Conservation (phyloP, 1,140 invertebrate species). For the Ganaspis sp. region DNA sequence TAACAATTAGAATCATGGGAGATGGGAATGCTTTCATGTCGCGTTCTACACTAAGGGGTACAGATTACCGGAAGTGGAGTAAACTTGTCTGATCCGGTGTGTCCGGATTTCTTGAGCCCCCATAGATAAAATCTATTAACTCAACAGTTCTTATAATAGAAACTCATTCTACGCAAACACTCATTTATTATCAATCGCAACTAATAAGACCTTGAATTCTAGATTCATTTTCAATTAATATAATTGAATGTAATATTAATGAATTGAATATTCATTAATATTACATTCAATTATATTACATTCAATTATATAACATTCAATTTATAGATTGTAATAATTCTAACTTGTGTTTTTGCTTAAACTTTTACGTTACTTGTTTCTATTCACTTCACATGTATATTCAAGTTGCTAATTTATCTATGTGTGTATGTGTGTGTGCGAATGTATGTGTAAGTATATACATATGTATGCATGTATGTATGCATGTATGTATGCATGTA, state of each 20-base stretch:
- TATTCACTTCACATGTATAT: no score
- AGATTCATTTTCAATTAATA: background rate
- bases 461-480: no score
- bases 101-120: constrained; percentile 16
- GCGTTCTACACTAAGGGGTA: constrained; percentile 55
- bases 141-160: constrained; percentile 11
- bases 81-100: constrained; percentile 68
- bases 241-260: background rate
- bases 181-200: constrained; percentile 21
- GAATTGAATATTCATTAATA: no score
- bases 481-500: no score
- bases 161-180: constrained; percentile 31
- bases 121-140: constrained; percentile 28
- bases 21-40: constrained; percentile 52
- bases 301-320: no score
- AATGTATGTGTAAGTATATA: no score
- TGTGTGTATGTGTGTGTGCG: no score
- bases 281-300: no score
- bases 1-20: constrained; percentile 66
- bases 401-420: no score
- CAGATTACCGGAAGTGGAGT: constrained; percentile 72
- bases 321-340: no score
- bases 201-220: constrained; percentile 14
- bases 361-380: background rate
- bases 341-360: background rate